Evolutionary conservation across 2,888 invertebrate species (phyloP), one percentile per base, ranked within the genome.

Genomic region (Eustalomyia histrio): DNA sequence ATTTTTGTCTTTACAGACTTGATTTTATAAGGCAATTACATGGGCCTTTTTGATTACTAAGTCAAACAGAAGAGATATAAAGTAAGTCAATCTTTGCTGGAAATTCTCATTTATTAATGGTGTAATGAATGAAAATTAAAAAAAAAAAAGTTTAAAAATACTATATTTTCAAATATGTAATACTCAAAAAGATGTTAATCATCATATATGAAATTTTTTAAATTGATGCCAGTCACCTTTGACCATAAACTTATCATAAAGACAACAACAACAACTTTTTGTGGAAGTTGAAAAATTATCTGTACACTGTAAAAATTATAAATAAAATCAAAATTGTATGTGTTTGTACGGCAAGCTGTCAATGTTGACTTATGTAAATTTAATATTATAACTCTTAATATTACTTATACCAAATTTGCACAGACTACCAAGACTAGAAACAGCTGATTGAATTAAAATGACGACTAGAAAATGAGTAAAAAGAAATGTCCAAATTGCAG

Each of bases 191-290:
- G 29, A 50, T 64, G 12, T 64, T 58, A 29, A 47, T 72, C 47
- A 21, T 21, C 72, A 47, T 43, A 43, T 14, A 71, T 75, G 75
- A 65, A 55, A 55, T 63, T 76, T 80, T 35, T 67, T 80, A 67
- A 80, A 72, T 76, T 50, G 63, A 72, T 71, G 76, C 47, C 72
- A 72, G 64, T 57, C 65, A 80, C 76, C 76, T 75, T 76, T 80
- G 76, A 80, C 71, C 71, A 72, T 57, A 80, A 61, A 76, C 65
- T 65, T 14, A 69, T 24, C n/a, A 47, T 0, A 12, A 43, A 14
- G 5, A 47, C 1, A 47, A 4, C n/a, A 47, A 2, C n/a, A n/a
- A 47, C 39, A 6, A 29, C 4, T 6, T 39, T 12, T 10, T 39
- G 2, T 39, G 39, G 39, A 39, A 29, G 6, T 29, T 29, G 29